These are phyloP conservation scores for Apis mellifera DNA, from an alignment of 1,140 invertebrate genomes.

Conservation along the genomic window DNA sequence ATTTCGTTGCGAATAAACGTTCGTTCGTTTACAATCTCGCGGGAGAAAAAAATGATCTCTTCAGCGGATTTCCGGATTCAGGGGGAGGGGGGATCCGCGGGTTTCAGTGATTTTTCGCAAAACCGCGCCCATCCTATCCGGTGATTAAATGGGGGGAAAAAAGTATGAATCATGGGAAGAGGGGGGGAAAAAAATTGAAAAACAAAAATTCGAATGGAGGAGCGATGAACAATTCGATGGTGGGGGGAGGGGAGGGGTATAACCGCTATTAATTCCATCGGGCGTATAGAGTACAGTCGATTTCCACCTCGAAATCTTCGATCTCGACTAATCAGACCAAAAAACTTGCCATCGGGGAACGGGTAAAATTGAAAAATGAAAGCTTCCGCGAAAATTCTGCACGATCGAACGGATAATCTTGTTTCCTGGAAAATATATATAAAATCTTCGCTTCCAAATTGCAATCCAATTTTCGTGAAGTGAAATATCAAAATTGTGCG, in stretches of 20 bases:
- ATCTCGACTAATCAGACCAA: background rate
- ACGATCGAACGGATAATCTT: too few species aligned
- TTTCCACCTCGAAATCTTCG: background rate
- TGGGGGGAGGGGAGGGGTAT: too few species aligned
- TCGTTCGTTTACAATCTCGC: background rate
- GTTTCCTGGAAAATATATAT: too few species aligned
- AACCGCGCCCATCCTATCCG: background rate
- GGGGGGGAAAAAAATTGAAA: background rate
- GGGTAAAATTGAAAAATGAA: background rate
- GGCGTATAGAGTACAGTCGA: background rate
- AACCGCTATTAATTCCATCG: background rate
- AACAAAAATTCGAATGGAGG: background rate
- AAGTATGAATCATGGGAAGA: background rate
- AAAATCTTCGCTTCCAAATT: too few species aligned
- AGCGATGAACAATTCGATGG: background rate
- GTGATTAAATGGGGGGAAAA: slow-evolving; percentile 7
- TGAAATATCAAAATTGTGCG: too few species aligned
- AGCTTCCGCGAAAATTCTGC: background rate
- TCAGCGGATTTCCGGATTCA: background rate
- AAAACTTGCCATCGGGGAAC: background rate
- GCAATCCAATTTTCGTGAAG: too few species aligned
- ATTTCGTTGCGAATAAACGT: background rate
- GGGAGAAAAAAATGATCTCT: background rate
- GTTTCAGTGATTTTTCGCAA: background rate
- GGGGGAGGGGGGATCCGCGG: background rate